Base-by-base conservation (phyloP, 2,113 vertebrate species). In the Castor canadensis region DNA sequence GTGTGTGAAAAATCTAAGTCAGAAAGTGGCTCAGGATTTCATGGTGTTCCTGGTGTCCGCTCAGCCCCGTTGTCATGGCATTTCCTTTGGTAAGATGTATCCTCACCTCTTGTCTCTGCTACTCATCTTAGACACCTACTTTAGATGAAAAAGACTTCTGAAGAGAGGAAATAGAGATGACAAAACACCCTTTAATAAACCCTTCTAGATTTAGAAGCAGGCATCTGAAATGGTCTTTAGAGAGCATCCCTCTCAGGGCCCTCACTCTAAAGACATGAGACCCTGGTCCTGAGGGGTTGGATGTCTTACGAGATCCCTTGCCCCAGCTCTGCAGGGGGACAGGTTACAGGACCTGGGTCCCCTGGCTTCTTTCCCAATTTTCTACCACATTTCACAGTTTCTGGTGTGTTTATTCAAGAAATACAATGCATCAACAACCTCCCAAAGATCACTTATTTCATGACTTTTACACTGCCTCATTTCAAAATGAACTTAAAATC, bases 161-260 rank as follows among this genome's bases (percentile, higher is more conserved):
- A 87, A 96, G 77, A 80, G 8, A 93, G 13, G 79, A 97, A 89
- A n/a, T 62, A 71, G 35, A 94, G 80, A 82, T 87, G 87, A 83
- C 32, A 77, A 92, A 93, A 81, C n/a, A 3, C 3, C 45, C 38
- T 91, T 87, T 67, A 80, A 54, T 76, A 88, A 90, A 56, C 72
- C 10, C 28, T 94, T 91, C 62, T 54, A 86, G 85, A 69, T 83
- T 91, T 60, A 96, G 77, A 90, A 90, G 32, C 45, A 54, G 43
- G 43, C 38, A 1, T 94, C 38, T 95, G 80, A 85, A 69, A 38
- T n/a, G 24, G 38, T 52, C n/a, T 38, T 89, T 22, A 76, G 52
- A 84, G 93, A 80, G 30, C 64, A 72, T 24, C 32, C 19, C 54
- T 15, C 30, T 22, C 24, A 38, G 12, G 0, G 0, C 1, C 16